A percentile compares a stretch with the other conserved stretches of the same genome.
phyloP scores from a whole-genome alignment of 2,888 invertebrate species.

The Acholoe squamosa region DNA sequence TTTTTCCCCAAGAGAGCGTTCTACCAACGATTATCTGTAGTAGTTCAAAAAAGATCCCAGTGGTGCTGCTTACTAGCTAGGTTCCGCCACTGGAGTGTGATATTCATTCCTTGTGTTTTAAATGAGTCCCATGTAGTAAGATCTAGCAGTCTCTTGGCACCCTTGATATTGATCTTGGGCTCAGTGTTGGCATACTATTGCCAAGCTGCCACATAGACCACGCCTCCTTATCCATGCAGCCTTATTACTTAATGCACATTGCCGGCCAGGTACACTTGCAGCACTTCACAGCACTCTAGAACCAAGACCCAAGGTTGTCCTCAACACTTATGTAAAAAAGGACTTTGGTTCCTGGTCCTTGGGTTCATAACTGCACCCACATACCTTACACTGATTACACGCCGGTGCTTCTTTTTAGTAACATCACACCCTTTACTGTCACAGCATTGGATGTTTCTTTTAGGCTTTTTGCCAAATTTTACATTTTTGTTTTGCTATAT shows the following conservation, averaged over 20 bases:
- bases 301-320: neutral
- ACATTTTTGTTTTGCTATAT: too few species aligned
- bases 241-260: neutral
- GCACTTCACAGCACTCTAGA: neutral
- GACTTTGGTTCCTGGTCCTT: neutral
- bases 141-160: conserved; percentile 6
- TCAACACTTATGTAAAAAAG: neutral
- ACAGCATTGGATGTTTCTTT: too few species aligned
- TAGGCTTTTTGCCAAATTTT: too few species aligned
- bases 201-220: neutral
- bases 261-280: neutral
- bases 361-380: neutral
- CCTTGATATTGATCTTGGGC: neutral
- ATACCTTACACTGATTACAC: neutral
- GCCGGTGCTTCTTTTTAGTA: too few species aligned
- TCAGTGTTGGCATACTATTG: neutral
- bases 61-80: neutral
- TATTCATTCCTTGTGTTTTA: conserved; percentile 27
- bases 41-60: neutral
- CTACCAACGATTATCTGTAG: conserved; percentile 10
- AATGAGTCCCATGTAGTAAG: neutral
- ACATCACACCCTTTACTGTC: too few species aligned
- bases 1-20: neutral
- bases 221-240: neutral
- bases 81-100: neutral